A percentile compares a stretch with the other conserved stretches of the same genome.
These are phyloP conservation scores for Stichodactyla helianthus DNA, from an alignment of 64 coral and sea anemone species.

Conservation along the genomic window DNA sequence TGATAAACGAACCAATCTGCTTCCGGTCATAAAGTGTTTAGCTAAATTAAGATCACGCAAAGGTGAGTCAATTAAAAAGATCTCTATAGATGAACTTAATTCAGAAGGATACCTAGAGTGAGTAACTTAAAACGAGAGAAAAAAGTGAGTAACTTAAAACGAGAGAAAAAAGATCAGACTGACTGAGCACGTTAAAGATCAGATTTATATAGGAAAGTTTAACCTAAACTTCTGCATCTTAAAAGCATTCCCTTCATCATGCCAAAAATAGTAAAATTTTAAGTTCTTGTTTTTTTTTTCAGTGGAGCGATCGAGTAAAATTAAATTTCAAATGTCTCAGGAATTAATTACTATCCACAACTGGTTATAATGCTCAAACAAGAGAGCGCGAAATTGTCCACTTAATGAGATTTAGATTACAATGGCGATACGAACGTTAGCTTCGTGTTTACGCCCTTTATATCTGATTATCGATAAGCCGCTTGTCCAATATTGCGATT, in stretches of 20 bases:
- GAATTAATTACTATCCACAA: not conserved
- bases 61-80: not conserved
- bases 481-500: not conserved
- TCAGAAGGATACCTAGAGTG: not conserved
- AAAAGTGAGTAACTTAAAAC: not conserved
- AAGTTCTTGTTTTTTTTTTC: not conserved
- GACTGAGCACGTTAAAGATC: no score
- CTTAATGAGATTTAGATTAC: not conserved
- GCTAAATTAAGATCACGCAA: not conserved
- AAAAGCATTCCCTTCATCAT: not conserved
- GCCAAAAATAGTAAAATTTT: not conserved
- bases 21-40: constrained; percentile 1
- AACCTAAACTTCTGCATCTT: no score
- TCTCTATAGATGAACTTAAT: not conserved
- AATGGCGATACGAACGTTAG: not conserved
- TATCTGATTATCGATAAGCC: not conserved
- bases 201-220: no score
- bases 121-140: not conserved
- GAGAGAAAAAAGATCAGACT: no score
- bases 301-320: not conserved
- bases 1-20: not conserved
- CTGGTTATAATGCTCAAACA: not conserved
- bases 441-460: not conserved
- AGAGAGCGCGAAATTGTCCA: not conserved
- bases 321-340: not conserved